phyloP scores from a whole-genome alignment of 2,888 invertebrate species.

The Hartigia nigra region DNA sequence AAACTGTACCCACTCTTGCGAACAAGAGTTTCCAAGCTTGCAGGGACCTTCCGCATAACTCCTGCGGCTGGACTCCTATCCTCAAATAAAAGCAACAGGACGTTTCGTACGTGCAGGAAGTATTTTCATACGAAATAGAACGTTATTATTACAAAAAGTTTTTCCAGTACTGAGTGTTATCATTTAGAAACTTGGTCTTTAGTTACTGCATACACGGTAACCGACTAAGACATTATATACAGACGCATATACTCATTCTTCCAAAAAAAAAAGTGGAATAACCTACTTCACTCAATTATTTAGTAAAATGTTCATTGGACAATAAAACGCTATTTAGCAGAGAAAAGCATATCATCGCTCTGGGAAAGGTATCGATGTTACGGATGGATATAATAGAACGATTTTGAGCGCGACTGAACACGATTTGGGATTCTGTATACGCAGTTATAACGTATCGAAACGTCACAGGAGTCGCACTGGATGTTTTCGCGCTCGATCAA shows the following conservation, averaged over 20 bases:
- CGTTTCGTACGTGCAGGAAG: background rate
- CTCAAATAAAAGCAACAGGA: background rate
- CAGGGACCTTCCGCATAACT: background rate
- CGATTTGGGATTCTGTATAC: background rate
- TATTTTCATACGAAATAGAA: background rate
- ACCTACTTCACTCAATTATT: background rate
- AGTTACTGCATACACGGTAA: no score
- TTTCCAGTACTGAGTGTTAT: background rate
- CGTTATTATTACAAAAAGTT: background rate
- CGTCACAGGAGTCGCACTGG: background rate
- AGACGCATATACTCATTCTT: no score
- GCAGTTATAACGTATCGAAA: background rate
- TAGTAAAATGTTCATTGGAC: background rate
- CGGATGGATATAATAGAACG: background rate
- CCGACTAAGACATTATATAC: no score
- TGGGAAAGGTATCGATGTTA: background rate
- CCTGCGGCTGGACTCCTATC: background rate
- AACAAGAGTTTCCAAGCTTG: background rate
- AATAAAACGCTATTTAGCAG: background rate
- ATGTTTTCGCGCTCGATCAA: background rate
- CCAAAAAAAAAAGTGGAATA: background rate
- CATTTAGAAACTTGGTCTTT: background rate
- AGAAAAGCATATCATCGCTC: background rate
- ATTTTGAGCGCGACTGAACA: background rate
- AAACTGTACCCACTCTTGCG: background rate